Conservation (phyloP, 2,113 vertebrate genomes). For the Sceloporus tristichus region DNA sequence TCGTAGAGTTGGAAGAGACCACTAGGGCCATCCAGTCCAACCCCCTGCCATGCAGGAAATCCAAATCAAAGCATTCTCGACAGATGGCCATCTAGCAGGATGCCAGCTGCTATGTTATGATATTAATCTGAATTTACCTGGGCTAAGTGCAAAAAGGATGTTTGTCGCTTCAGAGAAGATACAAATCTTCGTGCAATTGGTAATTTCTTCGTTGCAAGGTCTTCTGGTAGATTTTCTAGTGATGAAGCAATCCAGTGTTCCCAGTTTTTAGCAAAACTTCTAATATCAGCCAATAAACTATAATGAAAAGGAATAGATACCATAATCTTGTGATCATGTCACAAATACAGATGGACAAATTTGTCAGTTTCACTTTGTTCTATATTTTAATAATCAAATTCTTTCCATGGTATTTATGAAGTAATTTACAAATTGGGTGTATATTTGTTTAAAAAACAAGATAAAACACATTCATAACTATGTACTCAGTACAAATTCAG, state of each 20-base stretch:
- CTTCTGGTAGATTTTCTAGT: conserved; percentile 94
- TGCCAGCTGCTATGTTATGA: too few species aligned
- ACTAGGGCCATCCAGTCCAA: too few species aligned
- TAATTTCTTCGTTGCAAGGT: conserved; percentile 91
- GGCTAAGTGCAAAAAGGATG: conserved; percentile 95
- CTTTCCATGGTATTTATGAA: neutral
- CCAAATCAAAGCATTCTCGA: too few species aligned
- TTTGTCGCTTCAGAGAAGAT: conserved; percentile 95
- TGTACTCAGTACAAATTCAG: too few species aligned
- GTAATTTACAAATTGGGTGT: neutral
- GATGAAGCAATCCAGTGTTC: conserved; percentile 96
- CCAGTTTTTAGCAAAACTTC: conserved; percentile 98
- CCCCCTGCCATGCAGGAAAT: too few species aligned
- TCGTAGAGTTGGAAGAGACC: too few species aligned
- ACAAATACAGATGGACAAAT: conserved; percentile 10
- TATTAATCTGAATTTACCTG: conserved; percentile 81
- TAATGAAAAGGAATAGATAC: conserved; percentile 32
- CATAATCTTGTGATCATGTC: neutral
- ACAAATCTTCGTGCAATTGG: conserved; percentile 94
- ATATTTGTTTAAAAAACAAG: neutral
- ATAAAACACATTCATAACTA: neutral
- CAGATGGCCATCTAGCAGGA: too few species aligned
- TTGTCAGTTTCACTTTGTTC: neutral
- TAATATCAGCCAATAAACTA: conserved; percentile 95
- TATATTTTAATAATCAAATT: neutral